phyloP scores from a whole-genome alignment of 1,140 invertebrate species.

The Dufourea novaeangliae region DNA sequence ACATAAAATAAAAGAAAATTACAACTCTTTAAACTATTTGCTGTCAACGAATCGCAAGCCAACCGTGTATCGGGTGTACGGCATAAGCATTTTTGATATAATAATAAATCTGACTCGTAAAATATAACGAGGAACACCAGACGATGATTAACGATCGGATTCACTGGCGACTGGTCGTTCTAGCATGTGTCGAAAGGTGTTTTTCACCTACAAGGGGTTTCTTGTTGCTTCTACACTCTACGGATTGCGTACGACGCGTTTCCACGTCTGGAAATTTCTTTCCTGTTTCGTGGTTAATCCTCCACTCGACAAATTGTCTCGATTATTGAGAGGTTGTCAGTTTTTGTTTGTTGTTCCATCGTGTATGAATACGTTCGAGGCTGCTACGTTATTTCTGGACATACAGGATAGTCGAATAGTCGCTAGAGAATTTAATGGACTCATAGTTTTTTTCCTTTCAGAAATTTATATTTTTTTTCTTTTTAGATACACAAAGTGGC shows the following conservation, averaged over 20 bases:
- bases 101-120: conserved; percentile 43
- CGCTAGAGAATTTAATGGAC: too few species aligned
- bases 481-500: too few species aligned
- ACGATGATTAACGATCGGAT: conserved; percentile 40
- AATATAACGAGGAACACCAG: conserved; percentile 36
- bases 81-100: conserved; percentile 10
- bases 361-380: too few species aligned
- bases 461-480: too few species aligned
- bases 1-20: too few species aligned
- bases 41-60: too few species aligned
- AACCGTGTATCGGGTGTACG: conserved; percentile 6
- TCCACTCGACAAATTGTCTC: neutral
- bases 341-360: neutral
- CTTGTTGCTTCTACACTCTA: neutral
- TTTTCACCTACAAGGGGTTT: neutral
- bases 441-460: too few species aligned
- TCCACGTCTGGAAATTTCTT: neutral
- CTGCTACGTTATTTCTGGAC: too few species aligned
- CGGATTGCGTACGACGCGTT: neutral
- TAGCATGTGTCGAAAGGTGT: neutral
- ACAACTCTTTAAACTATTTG: too few species aligned
- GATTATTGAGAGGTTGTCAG: neutral
- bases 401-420: too few species aligned
- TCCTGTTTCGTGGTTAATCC: neutral
- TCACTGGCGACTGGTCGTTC: neutral